Conservation (phyloP, 2,888 invertebrate genomes). For the Nemurella pictetii region DNA sequence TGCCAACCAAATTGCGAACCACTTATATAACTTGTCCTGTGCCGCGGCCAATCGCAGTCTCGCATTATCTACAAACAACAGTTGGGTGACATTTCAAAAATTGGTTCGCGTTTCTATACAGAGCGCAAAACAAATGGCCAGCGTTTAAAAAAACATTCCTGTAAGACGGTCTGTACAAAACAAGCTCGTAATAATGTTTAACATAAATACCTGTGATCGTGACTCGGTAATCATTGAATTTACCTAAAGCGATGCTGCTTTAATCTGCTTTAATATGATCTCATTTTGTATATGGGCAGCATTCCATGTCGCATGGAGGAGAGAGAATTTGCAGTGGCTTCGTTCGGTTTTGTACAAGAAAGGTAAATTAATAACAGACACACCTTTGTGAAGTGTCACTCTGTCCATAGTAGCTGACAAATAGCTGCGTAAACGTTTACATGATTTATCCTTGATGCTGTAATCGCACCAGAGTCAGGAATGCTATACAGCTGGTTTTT, state of each 20-base stretch:
- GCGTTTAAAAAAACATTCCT: neutral
- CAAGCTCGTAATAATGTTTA: neutral
- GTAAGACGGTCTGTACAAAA: neutral
- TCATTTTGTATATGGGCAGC: neutral
- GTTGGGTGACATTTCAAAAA: conserved; percentile 13
- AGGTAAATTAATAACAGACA: neutral
- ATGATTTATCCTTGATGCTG: neutral
- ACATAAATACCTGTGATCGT: neutral
- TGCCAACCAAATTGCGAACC: conserved; percentile 26
- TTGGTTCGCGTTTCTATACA: neutral
- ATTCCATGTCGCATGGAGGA: neutral
- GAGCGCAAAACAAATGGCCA: conserved; percentile 10
- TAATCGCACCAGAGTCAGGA: neutral
- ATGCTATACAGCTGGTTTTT: neutral
- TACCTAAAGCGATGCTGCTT: neutral
- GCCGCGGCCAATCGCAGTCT: neutral
- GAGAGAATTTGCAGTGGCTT: neutral
- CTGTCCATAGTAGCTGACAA: neutral
- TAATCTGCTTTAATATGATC: neutral
- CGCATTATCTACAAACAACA: neutral
- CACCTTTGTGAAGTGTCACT: neutral
- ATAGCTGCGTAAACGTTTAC: neutral
- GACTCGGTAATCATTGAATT: neutral
- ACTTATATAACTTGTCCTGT: neutral
- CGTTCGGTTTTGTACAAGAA: neutral